Evolutionary conservation across 1,140 invertebrate genomes (phyloP).

Genomic region (Drosophila rhopaloa): DNA sequence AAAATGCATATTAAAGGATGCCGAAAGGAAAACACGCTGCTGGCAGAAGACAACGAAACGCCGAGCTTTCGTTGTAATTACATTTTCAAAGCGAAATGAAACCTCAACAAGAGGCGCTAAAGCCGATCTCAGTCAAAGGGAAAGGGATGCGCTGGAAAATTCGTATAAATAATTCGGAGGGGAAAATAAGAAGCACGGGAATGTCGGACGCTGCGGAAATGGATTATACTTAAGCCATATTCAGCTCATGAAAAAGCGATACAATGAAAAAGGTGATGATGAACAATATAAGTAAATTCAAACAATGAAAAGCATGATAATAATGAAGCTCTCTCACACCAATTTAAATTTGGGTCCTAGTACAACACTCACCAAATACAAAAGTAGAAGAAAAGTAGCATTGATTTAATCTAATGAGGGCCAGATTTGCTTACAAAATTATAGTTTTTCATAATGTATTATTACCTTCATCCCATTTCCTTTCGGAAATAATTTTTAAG

Average conservation of each 20-base stretch:
- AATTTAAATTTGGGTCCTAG: not conserved
- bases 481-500: too few relatives aligned
- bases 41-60: slow-evolving; percentile 20
- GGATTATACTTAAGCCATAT: slow-evolving; percentile 1
- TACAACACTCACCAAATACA: not conserved
- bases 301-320: not conserved
- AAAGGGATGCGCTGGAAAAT: slow-evolving; percentile 29
- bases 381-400: too few relatives aligned
- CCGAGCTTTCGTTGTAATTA: slow-evolving; percentile 56
- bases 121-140: slow-evolving; percentile 32
- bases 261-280: not conserved
- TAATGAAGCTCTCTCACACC: not conserved
- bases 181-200: slow-evolving; percentile 12
- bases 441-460: too few relatives aligned
- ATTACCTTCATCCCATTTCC: too few relatives aligned
- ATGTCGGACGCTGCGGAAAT: not conserved
- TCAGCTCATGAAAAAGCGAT: slow-evolving; percentile 3
- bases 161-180: slow-evolving; percentile 5
- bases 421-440: too few relatives aligned
- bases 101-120: slow-evolving; percentile 55
- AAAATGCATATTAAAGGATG: slow-evolving; percentile 72
- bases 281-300: not conserved
- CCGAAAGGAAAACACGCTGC: slow-evolving; percentile 33
- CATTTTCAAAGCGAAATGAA: slow-evolving; percentile 68
- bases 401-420: too few relatives aligned